A percentile compares a stretch with the other conserved stretches of the same genome.
Conservation (phyloP, 2,113 vertebrate genomes). For the Mohoua ochrocephala region DNA sequence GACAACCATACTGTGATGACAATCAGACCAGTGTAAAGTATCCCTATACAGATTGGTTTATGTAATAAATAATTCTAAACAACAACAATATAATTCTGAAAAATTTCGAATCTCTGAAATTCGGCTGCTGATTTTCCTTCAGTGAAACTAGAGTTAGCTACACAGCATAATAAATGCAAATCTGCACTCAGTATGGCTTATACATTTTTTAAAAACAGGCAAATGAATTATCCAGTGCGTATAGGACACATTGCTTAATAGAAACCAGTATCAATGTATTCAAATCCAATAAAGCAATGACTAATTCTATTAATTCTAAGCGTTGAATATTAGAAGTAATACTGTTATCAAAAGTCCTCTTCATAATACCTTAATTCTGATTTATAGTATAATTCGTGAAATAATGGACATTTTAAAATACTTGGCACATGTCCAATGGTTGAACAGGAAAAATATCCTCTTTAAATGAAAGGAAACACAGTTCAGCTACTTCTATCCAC, state of each 20-base stretch:
- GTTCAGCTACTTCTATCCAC: not conserved
- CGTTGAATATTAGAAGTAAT: not conserved
- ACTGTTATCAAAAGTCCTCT: not conserved
- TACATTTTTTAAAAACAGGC: not conserved
- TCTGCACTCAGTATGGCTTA: not conserved
- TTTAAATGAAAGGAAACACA: not conserved
- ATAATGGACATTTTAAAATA: not conserved
- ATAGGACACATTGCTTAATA: not conserved
- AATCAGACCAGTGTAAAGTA: not conserved
- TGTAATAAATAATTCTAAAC: not conserved
- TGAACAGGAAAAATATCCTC: not conserved
- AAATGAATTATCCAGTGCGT: not conserved
- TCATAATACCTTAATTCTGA: not conserved
- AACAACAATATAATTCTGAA: not conserved
- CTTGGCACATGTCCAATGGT: not conserved
- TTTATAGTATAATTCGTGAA: not conserved
- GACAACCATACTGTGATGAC: not conserved
- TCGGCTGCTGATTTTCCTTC: not conserved
- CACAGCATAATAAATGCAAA: not conserved
- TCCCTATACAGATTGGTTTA: not conserved
- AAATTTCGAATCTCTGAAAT: not conserved
- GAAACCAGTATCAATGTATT: not conserved
- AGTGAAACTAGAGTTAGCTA: not conserved
- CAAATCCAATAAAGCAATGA: not conserved
- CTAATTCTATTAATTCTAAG: not conserved